Base-by-base conservation (phyloP, 1,140 invertebrate genomes). In the Drosophila rufa region DNA sequence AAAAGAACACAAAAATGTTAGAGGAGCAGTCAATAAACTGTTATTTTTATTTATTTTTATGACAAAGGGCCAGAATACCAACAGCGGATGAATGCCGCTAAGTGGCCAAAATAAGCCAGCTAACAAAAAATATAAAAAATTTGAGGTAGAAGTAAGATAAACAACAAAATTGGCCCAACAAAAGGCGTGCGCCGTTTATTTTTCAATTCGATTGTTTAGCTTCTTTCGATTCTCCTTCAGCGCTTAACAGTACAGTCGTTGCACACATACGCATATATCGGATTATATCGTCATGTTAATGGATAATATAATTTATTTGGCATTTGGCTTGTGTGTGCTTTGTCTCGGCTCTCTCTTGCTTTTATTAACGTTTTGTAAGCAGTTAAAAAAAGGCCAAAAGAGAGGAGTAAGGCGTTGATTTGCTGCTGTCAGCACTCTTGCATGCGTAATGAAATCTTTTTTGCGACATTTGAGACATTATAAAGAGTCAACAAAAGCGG, bases 371-470 rank as follows among this genome's bases (percentile, higher is more conserved):
- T 48, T 60, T 50, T 48, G 58, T 50, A 15, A 64, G 61, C 61
- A 19, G 11, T 59, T 55, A 36, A 55, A 27, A 15, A 47, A 46
- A 71, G n/a, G 4, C 25, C 43, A 48, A 53, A 45, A 36, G n/a
- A 14, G 27, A 8, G 19, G 25, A 14, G 36, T 15, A 19, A 75
- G 43, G 69, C 61, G 58, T 57, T 75, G 60, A 80, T 80, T 77
- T 65, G 73, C 62, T 36, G 51, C 55, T 77, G 81, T 85, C 81
- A 81, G 51, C 82, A 75, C 61, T 80, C 36, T 50, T 66, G 77
- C 50, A 80, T 85, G 82, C 82, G 73, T 80, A 84, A 80, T 80
- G 60, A 60, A 36, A 73, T 65, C 53, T n/a, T 80, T 66, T 77
- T 69, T 45, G 66, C 47, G 67, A 85, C 67, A 80, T 78, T 66